These are phyloP conservation scores for Ganaspis brasiliensis DNA, from an alignment of 2,888 invertebrate genomes.

Conservation along the genomic window DNA sequence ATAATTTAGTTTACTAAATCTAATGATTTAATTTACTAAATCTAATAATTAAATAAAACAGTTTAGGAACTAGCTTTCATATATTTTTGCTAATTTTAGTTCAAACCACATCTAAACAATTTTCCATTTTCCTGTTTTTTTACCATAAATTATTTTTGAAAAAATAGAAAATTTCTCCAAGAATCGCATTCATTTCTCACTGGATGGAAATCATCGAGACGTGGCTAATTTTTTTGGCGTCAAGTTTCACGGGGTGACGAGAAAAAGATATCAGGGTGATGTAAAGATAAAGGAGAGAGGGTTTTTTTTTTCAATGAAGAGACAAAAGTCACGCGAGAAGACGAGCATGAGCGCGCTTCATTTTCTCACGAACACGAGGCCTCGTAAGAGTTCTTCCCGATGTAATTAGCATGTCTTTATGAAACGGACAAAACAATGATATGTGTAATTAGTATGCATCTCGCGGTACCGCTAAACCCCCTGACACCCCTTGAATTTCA, in stretches of 20 bases:
- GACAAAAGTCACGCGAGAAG: slow-evolving; percentile 28
- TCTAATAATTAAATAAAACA: no score
- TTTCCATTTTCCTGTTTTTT: no score
- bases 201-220: slow-evolving; percentile 31
- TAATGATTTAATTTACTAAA: no score
- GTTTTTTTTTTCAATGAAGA: slow-evolving; percentile 48
- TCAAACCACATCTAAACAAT: no score
- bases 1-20: no score
- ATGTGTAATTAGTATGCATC: slow-evolving; percentile 75
- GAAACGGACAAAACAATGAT: slow-evolving; percentile 71
- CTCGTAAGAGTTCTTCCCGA: slow-evolving; percentile 72
- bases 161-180: no score
- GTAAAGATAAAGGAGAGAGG: slow-evolving; percentile 50
- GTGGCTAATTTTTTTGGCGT: slow-evolving; percentile 38
- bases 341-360: slow-evolving; percentile 47
- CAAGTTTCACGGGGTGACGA: slow-evolving; percentile 62
- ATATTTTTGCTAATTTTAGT: no score
- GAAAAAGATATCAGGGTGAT: slow-evolving; percentile 60
- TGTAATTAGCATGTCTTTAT: slow-evolving; percentile 79
- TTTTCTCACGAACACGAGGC: slow-evolving; percentile 43
- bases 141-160: no score
- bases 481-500: slow-evolving; percentile 22
- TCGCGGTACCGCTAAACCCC: slow-evolving; percentile 47
- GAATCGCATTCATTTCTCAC: slow-evolving; percentile 31
- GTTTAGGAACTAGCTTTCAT: no score